Evolutionary conservation across 64 coral and sea anemone species (phyloP).

Genomic region (Montipora capricornis): DNA sequence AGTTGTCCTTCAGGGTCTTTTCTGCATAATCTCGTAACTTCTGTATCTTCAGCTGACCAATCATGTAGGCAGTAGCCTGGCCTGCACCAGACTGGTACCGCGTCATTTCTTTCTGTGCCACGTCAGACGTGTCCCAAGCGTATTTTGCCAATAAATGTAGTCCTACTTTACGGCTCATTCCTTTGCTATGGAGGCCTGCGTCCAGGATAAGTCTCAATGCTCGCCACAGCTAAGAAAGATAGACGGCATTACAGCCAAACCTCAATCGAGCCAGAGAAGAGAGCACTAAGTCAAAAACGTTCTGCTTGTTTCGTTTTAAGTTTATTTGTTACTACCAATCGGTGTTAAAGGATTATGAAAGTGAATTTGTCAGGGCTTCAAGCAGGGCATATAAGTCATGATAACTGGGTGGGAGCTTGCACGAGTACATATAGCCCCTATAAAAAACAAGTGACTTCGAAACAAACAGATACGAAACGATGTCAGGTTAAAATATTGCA

Average conservation of each 20-base stretch:
- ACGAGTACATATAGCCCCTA: no score
- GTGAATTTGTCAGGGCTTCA: no score
- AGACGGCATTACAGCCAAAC: not conserved
- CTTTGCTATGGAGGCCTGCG: constrained; percentile 86
- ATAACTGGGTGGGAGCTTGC: no score
- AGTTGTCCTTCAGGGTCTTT: constrained; percentile 45
- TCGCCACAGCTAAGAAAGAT: constrained; percentile 86
- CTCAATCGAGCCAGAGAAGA: not conserved
- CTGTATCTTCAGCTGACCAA: constrained; percentile 76
- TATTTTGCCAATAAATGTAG: constrained; percentile 86
- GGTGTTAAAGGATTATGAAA: no score
- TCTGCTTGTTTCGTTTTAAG: no score
- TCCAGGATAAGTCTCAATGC: constrained; percentile 88
- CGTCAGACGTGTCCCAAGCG: constrained; percentile 93
- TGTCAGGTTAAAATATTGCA: no score
- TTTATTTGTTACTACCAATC: no score
- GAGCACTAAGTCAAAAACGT: no score
- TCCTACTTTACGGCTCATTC: constrained; percentile 69
- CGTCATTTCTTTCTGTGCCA: constrained; percentile 88
- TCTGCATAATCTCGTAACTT: constrained; percentile 61
- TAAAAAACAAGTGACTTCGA: no score
- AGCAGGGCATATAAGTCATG: no score
- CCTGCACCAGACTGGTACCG: constrained; percentile 90
- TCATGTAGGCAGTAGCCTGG: constrained; percentile 89
- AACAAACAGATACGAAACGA: no score